phyloP scores from a whole-genome alignment of 2,888 invertebrate species.

The Ectropis crepuscularia region DNA sequence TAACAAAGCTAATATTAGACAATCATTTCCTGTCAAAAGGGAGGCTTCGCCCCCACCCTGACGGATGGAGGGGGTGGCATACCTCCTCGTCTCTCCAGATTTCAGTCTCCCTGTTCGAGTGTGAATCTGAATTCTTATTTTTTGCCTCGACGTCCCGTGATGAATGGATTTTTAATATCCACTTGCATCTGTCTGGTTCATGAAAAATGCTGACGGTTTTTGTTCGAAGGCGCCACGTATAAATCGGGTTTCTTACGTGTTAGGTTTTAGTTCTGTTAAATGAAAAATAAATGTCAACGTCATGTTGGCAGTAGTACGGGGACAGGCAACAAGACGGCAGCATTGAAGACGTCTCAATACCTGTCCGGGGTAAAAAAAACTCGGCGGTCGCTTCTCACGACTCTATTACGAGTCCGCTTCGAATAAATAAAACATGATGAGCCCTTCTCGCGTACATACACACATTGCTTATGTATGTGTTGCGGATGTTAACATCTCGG shows the following conservation, averaged over 20 bases:
- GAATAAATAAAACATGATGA: slow-evolving; percentile 85
- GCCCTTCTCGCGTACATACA: slow-evolving; percentile 80
- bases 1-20: slow-evolving; percentile 84
- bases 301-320: slow-evolving; percentile 75
- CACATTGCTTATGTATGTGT: slow-evolving; percentile 68
- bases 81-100: slow-evolving; percentile 79
- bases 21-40: slow-evolving; percentile 84
- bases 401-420: slow-evolving; percentile 81
- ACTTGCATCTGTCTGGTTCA: slow-evolving; percentile 72
- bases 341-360: slow-evolving; percentile 83
- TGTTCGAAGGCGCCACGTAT: slow-evolving; percentile 48
- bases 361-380: slow-evolving; percentile 77
- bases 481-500: slow-evolving; percentile 78
- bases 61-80: slow-evolving; percentile 61
- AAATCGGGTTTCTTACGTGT: slow-evolving; percentile 38
- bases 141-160: slow-evolving; percentile 68
- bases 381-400: slow-evolving; percentile 79
- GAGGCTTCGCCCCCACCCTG: slow-evolving; percentile 64
- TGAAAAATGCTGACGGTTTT: slow-evolving; percentile 63
- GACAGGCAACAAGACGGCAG: slow-evolving; percentile 82
- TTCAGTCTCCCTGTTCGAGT: slow-evolving; percentile 76
- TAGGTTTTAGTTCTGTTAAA: slow-evolving; percentile 35
- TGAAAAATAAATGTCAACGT: slow-evolving; percentile 74
- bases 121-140: slow-evolving; percentile 81
- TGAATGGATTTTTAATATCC: slow-evolving; percentile 82